Base-by-base conservation (phyloP, 1,140 invertebrate genomes). In the Zaprionus davidi region DNA sequence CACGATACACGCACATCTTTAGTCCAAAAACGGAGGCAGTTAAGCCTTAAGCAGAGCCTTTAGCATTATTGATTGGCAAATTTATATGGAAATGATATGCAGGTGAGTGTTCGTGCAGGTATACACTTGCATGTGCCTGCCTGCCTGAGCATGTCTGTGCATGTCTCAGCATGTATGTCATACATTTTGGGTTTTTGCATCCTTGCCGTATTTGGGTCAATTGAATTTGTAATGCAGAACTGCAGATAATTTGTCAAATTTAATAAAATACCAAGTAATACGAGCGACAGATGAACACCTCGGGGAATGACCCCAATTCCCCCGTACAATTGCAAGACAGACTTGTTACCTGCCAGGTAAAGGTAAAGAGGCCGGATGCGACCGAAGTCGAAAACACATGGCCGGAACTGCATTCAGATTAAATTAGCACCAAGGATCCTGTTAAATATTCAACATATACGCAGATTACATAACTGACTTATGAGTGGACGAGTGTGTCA, bases 231-330 rank as follows among this genome's bases (percentile, higher is more conserved):
- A 82, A 79, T 82, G 78, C 76, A 67, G 60, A 56, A 67, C 65
- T 60, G 63, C 76, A 79, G 69, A 60, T 56, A 71, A 85, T 81
- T 79, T 85, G 79, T 76, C 62, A 72, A 62, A 82, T 82, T 79
- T 79, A 82, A 82, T 82, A 79, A 82, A 82, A 78, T 82, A 64
- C 68, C 70, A 60, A 73, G 60, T 46, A 63, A 58, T 67, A 58
- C 38, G 78, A 56, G 51, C 62, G 69, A 12, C 72, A 73, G 46
- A 69, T 64, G 66, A 75, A 78, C 78, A 66, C 74, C 82, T 76
- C 51, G 22, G 38, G 65, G 31, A 49, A 11, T 24, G 20, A 7
- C 20, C 46, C 46, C 9, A 49, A 20, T 11, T 17, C n/a, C 41
- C 41, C 46, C 20, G 20, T 12, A 51, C 46, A 51, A 4, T 11